Evolutionary conservation across 2,113 vertebrate species (phyloP), one percentile per base, ranked within the genome.

Genomic region (Podarcis muralis): DNA sequence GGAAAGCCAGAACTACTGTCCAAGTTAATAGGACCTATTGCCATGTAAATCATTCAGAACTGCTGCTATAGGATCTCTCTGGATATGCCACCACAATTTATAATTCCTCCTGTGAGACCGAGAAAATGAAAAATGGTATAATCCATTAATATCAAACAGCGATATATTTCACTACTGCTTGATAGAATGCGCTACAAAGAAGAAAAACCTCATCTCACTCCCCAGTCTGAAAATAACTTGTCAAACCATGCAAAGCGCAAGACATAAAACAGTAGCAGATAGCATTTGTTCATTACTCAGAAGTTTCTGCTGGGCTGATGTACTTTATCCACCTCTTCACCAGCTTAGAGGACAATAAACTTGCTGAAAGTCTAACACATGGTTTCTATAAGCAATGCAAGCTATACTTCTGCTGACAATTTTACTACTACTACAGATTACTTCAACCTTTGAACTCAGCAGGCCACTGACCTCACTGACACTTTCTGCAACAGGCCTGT

Each of bases 371-470:
- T 83, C 91, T 92, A 69, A 43, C 80, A 79, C 30, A 53, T 16
- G 72, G 0, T 4, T 89, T 82, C 37, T 81, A 83, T 62, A 74
- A 87, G 90, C 48, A 88, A 88, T 16, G 72, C 75, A 84, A 91
- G 78, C 81, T 20, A 12, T 37, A 82, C 25, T 95, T 96, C 89
- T 96, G 96, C 96, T 97, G 97, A 97, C 94, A 80, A 88, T 43
- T 2, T 0, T 93, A 79, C 81, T 92, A 77, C n/a, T 92, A 78
- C 27, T 1, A 11, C 69, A 85, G 87, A 91, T 93, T 87, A 92
- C 81, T 94, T 91, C 81, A 93, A 96, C 95, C 97, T 97, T 96
- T 96, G 96, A 89, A 90, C 96, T 87, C 86, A 20, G 83, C 6
- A 1, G 91, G 88, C 91, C 89, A 80, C 30, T 95, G 95, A 91